These are phyloP conservation scores for Lamellibrachia columna DNA, from an alignment of 2,888 invertebrate species.

Conservation along the genomic window DNA sequence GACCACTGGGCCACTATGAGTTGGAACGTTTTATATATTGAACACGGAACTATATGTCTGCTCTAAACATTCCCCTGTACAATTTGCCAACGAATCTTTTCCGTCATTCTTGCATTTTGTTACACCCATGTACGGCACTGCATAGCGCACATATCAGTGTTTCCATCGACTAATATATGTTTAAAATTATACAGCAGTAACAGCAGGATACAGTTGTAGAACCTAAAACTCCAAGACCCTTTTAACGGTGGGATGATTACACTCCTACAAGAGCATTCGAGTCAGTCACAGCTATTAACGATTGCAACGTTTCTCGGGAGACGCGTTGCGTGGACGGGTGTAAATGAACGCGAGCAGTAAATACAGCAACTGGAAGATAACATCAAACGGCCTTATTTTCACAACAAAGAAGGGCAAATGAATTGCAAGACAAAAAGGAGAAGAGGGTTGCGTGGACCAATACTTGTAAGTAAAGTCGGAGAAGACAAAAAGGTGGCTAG, in stretches of 20 bases:
- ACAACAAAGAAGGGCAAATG: too few species aligned
- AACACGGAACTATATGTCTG: too few species aligned
- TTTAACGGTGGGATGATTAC: background rate
- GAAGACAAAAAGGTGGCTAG: too few species aligned
- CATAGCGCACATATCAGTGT: too few species aligned
- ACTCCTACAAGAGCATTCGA: background rate
- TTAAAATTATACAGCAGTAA: background rate
- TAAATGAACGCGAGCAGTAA: background rate
- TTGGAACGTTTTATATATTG: background rate
- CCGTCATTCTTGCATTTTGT: too few species aligned
- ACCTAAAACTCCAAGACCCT: background rate
- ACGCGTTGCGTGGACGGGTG: background rate
- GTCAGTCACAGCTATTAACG: background rate
- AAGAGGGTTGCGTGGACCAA: too few species aligned
- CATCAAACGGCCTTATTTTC: too few species aligned
- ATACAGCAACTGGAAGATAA: background rate
- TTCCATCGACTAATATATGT: too few species aligned
- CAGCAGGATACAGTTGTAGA: background rate
- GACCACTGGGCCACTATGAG: background rate
- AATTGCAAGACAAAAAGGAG: too few species aligned
- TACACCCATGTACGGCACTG: background rate
- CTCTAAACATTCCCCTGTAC: too few species aligned
- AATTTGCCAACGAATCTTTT: too few species aligned
- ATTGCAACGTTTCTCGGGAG: background rate
- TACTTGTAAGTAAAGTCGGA: too few species aligned